phyloP scores from a whole-genome alignment of 2,797 vertebrate species.

The Smutsia gigantea region DNA sequence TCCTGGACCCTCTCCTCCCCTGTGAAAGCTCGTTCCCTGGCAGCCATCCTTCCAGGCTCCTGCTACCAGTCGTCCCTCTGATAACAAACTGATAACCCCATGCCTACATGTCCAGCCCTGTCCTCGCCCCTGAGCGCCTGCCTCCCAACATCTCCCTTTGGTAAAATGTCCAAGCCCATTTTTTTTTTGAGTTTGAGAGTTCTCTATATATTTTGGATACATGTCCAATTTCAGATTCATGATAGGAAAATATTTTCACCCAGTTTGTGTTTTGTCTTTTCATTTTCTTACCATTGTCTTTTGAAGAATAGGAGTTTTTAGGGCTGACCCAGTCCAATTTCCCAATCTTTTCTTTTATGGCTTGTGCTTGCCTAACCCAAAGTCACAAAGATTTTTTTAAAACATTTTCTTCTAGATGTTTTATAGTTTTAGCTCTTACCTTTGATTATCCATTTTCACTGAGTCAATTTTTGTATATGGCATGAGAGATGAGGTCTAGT shows the following conservation, averaged over 20 bases:
- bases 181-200: not conserved
- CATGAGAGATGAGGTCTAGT: not conserved
- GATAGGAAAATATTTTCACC: not conserved
- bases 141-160: rapidly evolving
- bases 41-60: not conserved
- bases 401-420: not conserved
- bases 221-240: not conserved
- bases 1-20: not conserved
- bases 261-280: not conserved
- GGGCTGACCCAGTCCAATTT: not conserved
- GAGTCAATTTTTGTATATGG: not conserved
- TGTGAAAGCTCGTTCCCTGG: not conserved
- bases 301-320: not conserved
- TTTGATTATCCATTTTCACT: not conserved
- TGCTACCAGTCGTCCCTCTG: not conserved
- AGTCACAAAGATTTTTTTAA: not conserved
- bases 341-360: not conserved
- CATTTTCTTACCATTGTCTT: not conserved
- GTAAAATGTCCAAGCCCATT: not conserved
- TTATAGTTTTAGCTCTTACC: not conserved
- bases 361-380: not conserved
- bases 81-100: not conserved
- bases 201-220: not conserved
- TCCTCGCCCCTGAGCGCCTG: not conserved
- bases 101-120: not conserved